Evolutionary conservation across 1,140 invertebrate genomes (phyloP).

Genomic region (Zaprionus ornatus): DNA sequence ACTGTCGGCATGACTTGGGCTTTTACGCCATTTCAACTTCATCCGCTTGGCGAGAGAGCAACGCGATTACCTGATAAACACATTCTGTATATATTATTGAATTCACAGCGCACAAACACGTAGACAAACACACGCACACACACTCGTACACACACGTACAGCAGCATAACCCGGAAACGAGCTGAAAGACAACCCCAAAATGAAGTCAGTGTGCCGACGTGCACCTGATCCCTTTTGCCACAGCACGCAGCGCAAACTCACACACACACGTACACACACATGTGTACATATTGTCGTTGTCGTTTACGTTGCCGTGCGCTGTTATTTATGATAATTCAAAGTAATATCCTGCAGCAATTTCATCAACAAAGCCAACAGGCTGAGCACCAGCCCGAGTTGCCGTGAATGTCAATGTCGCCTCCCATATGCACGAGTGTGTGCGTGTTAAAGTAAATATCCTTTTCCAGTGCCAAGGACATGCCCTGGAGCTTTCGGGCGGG

Average conservation of each 20-base stretch:
- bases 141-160: background rate
- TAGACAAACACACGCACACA: constrained; percentile 11
- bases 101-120: constrained; percentile 27
- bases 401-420: background rate
- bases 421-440: background rate
- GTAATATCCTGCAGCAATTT: constrained; percentile 80
- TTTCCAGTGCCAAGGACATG: constrained; percentile 36
- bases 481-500: background rate
- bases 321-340: constrained; percentile 82
- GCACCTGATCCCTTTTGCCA: constrained; percentile 62
- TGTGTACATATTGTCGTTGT: constrained; percentile 22
- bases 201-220: constrained; percentile 15
- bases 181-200: constrained; percentile 23
- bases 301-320: constrained; percentile 50
- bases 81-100: constrained; percentile 55
- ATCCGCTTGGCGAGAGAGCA: constrained; percentile 15
- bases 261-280: constrained; percentile 16
- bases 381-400: background rate
- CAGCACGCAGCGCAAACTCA: constrained; percentile 23
- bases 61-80: constrained; percentile 59
- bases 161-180: constrained; percentile 24
- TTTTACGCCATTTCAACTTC: constrained; percentile 20
- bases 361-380: constrained; percentile 63
- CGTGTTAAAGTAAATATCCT: constrained; percentile 67
- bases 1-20: constrained; percentile 3